Base-by-base conservation (phyloP, 2,888 invertebrate species). In the Scelioninae gen. 1 region DNA sequence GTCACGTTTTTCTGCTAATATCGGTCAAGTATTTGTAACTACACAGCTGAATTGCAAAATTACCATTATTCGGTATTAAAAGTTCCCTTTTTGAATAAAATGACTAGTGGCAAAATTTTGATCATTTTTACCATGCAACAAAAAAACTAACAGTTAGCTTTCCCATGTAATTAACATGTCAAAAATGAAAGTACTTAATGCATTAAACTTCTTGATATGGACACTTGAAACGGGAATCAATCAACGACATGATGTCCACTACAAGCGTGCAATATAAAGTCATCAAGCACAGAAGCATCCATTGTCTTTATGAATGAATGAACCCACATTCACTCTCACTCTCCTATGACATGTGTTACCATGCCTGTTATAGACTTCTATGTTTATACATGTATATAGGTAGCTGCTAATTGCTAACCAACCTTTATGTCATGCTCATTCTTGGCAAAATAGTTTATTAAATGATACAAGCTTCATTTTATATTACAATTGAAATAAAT, bases 221-320 rank as follows among this genome's bases (percentile, higher is more conserved):
- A n/a, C 31, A 58, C 65, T 66, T 66, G 58, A 72, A 71, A 72
- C 10, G 62, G 40, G 43, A 74, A 66, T 72, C 79, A 79, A 79
- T 79, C 79, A 79, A 62, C 58, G 34, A 45, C 43, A 43, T 45
- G 72, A 45, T 82, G 68, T 66, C 74, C 74, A 77, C 65, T 74
- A 51, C 66, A 45, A 68, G 77, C 66, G 82, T 79, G 79, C 76
- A 79, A 76, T 79, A 82, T 79, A 75, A 84, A 84, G 83, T 84
- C 84, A 84, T 84, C 72, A 76, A 76, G 72, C 63, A 58, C 76
- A 76, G 76, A 63, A 65, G 79, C 76, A 66, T 72, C 81, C 71
- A 84, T 84, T 84, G 84, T 82, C 82, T 82, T 82, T 76, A 76
- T 84, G 79, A 82, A 82, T 82, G 84, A 84, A 82, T 78, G 71